A percentile compares a stretch with the other conserved stretches of the same genome.
phyloP scores from a whole-genome alignment of 2,797 vertebrate genomes.

The Peromyscus eremicus region DNA sequence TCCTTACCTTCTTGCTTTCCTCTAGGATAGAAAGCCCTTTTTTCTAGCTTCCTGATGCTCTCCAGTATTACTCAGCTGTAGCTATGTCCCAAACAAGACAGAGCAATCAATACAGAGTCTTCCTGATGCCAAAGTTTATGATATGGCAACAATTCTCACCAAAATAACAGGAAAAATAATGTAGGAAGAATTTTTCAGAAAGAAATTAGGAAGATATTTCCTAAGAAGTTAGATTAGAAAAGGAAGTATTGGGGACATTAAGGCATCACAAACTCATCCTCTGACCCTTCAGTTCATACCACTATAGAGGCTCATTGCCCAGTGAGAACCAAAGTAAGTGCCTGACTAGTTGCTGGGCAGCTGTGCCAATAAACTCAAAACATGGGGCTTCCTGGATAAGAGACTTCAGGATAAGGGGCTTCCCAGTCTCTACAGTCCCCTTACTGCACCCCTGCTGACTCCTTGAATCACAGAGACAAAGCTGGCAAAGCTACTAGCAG shows the following conservation, averaged over 20 bases:
- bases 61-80: background rate
- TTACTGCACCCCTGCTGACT: background rate
- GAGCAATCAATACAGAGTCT: background rate
- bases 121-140: background rate
- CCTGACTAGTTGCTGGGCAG: background rate
- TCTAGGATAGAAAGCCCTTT: background rate
- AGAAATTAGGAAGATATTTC: background rate
- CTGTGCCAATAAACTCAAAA: background rate
- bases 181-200: background rate
- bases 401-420: background rate
- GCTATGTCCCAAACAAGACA: background rate
- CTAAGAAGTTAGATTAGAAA: background rate
- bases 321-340: background rate
- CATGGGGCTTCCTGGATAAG: background rate
- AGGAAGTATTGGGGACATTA: conserved; percentile 14
- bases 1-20: conserved; percentile 12
- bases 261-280: background rate
- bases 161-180: background rate
- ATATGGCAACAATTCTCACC: conserved; percentile 7
- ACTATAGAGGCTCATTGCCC: background rate
- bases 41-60: background rate
- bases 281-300: background rate
- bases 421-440: background rate
- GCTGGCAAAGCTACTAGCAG: background rate
- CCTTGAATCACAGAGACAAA: background rate